Base-by-base conservation (phyloP, 2,113 vertebrate genomes). In the Atlantisia rogersi region DNA sequence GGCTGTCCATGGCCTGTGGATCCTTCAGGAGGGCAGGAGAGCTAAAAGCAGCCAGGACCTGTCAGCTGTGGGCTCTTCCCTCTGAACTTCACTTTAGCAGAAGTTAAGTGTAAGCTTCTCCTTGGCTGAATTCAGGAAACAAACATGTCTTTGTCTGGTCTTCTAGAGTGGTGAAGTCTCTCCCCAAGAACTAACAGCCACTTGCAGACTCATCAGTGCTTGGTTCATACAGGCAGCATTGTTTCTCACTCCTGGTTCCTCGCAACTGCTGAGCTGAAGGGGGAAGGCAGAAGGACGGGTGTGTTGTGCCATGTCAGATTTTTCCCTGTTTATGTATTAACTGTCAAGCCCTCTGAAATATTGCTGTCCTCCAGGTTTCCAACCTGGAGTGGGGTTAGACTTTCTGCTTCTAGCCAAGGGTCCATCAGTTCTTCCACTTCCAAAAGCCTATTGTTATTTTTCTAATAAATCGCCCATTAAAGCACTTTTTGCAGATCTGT, bases 1-100 rank as follows among this genome's bases (percentile, higher is more conserved):
- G 0, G 1, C 18, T 32, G 19, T 37, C 32, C 8, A 0, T 14
- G 19, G 22, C n/a, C 50, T 0, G 0, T 6, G 75, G 84, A 6
- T 84, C 1, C 39, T 64, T 29, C 12, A 58, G 32, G 31, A 37
- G 69, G 7, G 32, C 37, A 53, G 69, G 3, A 26, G 19, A 17
- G 59, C 31, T 29, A 67, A 24, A 31, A 31, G 53, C 52, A 76
- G 35, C 40, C 82, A 26, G 24, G 35, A 7, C 22, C 21, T 62
- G 22, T 29, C n/a, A 40, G 28, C 65, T 19, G 10, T 11, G 22
- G 35, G 25, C 40, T 86, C 40, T 64, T 40, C 18, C 37, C 46
- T 71, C 76, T 76, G 28, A 16, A 21, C 46, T 64, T 29, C 35
- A 6, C 37, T 32, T n/a, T 1, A 56, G 39, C 85, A 78, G 15